phyloP scores from a whole-genome alignment of 2,888 invertebrate genomes.

The Microplitis manilae region DNA sequence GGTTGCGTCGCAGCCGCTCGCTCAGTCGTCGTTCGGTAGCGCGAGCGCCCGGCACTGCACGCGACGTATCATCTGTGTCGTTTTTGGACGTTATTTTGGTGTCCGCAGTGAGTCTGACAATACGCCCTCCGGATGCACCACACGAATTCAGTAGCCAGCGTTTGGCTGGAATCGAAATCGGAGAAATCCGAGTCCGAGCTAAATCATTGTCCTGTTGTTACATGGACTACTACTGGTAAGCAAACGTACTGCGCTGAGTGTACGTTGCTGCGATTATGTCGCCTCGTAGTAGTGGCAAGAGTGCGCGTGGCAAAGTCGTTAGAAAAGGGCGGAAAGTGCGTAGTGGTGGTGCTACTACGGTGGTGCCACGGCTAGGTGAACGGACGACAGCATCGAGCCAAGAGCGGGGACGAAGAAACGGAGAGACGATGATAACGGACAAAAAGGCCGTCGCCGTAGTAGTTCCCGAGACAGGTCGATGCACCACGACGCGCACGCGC shows the following conservation, averaged over 20 bases:
- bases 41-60: slow-evolving; percentile 61
- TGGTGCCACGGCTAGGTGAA: slow-evolving; percentile 46
- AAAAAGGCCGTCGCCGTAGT: slow-evolving; percentile 44
- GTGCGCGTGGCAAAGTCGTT: slow-evolving; percentile 53
- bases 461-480: slow-evolving; percentile 56
- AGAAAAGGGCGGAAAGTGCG: slow-evolving; percentile 53
- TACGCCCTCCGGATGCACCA: slow-evolving; percentile 37
- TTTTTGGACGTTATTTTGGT: slow-evolving; percentile 75
- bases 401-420: slow-evolving; percentile 42
- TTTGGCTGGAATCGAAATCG: not conserved
- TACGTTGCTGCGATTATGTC: slow-evolving; percentile 26
- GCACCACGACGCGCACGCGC: slow-evolving; percentile 60
- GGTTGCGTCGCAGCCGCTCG: slow-evolving; percentile 68
- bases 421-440: slow-evolving; percentile 41
- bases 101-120: slow-evolving; percentile 51
- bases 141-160: not conserved
- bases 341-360: slow-evolving; percentile 34
- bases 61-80: slow-evolving; percentile 73
- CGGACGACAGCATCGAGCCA: slow-evolving; percentile 38
- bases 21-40: slow-evolving; percentile 71
- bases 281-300: slow-evolving; percentile 46
- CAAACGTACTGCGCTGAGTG: not conserved
- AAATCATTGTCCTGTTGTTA: slow-evolving; percentile 9
- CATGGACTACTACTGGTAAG: not conserved
- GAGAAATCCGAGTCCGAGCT: not conserved